Conservation (phyloP, 2,888 invertebrate species). For the Crematogaster levior region DNA sequence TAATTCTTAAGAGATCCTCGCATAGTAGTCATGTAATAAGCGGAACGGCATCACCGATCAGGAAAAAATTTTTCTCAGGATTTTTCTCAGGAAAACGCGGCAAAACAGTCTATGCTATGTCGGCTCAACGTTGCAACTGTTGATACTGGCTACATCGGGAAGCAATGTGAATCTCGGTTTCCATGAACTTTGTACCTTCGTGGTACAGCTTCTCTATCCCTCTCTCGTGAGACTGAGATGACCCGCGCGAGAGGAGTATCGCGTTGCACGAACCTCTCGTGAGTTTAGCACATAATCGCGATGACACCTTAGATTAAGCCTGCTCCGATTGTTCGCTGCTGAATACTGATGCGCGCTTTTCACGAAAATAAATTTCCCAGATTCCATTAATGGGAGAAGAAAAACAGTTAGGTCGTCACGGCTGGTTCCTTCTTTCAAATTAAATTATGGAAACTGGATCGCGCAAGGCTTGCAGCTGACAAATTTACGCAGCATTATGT, state of each 20-base stretch:
- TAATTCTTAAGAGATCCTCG: background rate
- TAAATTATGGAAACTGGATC: conserved; percentile 44
- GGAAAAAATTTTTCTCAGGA: background rate
- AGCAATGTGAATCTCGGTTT: conserved; percentile 7
- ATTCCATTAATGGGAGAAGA: conserved; percentile 14
- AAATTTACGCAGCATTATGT: no score
- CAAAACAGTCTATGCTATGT: background rate
- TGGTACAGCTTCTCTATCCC: background rate
- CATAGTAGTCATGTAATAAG: background rate
- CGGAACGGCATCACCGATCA: background rate
- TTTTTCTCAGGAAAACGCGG: conserved; percentile 13
- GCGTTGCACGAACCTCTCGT: conserved; percentile 13
- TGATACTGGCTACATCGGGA: conserved; percentile 38
- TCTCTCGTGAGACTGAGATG: conserved; percentile 53
- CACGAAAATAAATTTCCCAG: conserved; percentile 25
- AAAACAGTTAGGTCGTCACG: background rate
- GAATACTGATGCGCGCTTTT: conserved; percentile 18
- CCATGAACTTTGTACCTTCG: conserved; percentile 47
- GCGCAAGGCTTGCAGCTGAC: background rate
- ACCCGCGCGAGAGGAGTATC: conserved; percentile 18
- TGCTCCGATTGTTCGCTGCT: conserved; percentile 12
- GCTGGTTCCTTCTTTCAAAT: conserved; percentile 17
- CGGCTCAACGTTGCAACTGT: conserved; percentile 13
- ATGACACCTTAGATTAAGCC: conserved; percentile 24
- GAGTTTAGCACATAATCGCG: conserved; percentile 50